Evolutionary conservation across 2,113 vertebrate species (phyloP), one percentile per base, ranked within the genome.

Genomic region (Oreochromis spilurus): DNA sequence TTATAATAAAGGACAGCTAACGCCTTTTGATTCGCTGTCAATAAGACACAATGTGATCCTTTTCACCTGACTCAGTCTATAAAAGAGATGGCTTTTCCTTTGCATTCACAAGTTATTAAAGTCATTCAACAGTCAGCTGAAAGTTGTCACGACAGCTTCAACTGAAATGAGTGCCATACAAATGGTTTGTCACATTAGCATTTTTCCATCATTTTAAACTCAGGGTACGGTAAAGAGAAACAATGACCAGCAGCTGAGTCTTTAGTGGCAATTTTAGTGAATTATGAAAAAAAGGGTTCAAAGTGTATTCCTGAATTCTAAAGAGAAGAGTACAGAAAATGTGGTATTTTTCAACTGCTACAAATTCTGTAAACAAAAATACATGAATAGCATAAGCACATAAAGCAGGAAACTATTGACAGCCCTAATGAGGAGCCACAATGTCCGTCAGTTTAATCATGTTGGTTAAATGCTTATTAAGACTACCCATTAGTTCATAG

Each of bases 301-400:
- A 83, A 79, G 36, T 65, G 4, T 31, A 54, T 81, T 88, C 45
- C 82, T 91, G 84, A 90, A 83, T 84, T 72, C 48, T 81, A 67
- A 29, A 65, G 16, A 77, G 12, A 83, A 54, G 34, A 72, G 34
- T 55, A 84, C 17, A 87, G 84, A 65, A 84, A 79, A 84, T 43
- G 26, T 84, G 85, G 53, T 70, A 77, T 75, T 29, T 70, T 70
- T 72, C 53, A 84, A 84, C 50, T 93, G 93, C 94, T 95, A 94
- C 94, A 89, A 85, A 81, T 88, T 92, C 52, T 67, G 87, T 88
- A 92, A 90, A 90, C 84, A 87, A 84, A 88, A 83, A 84, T 40
- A 91, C 87, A 84, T 80, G 48, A 88, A 80, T 57, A 87, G 81
- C 87, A 72, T 40, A 67, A 89, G 57, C 87, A 91, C 84, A 84